Base-by-base conservation (phyloP, 2,888 invertebrate species). In the Acanthosoma haemorrhoidale region DNA sequence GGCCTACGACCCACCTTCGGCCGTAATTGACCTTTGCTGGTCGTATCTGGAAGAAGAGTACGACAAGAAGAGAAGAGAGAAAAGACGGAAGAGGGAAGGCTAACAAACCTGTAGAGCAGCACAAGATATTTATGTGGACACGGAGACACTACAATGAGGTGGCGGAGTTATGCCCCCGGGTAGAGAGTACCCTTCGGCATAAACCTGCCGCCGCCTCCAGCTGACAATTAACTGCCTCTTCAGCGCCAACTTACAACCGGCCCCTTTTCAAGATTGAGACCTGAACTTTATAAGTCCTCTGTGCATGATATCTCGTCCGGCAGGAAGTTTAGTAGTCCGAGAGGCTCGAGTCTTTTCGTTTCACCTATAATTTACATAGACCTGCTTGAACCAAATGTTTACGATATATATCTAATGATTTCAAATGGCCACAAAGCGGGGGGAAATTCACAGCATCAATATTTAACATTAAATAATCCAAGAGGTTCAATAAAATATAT, bases 161-260 rank as follows among this genome's bases (percentile, higher is more conserved):
- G 38, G 21, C 9, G 43, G 18, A 43, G 43, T 43, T 43, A 43
- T 43, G 13, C 18, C 3, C 11, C 1, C 5, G 3, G 43, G 2
- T 0, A 1, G 32, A 32, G 32, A 32, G 32, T 6, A 9, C 4
- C n/a, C 8, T n/a, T 38, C 1, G 25, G 13, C n/a, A 51, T 51
- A 51, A 51, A 51, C 51, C 51, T 25, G 25, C 51, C 51, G 1
- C 11, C 25, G 5, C n/a, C 6, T 2, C 4, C 16, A n/a, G 13
- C 25, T 51, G 51, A 21, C 51, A 51, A 51, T 51, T 51, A 51
- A 13, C 51, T 25, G 21, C 51, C 51, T 51, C 51, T 51, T 51
- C 51, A 25, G 25, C 51, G 51, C 51, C 51, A 51, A 51, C 11
- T 51, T 51, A 51, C 51, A 51, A n/a, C n/a, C 25, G 4, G 11